Percentiles rank a stretch among this genome's conserved stretches.
These are phyloP conservation scores for Clepsis dumicolana DNA, from an alignment of 2,888 invertebrate genomes.

Conservation along the genomic window DNA sequence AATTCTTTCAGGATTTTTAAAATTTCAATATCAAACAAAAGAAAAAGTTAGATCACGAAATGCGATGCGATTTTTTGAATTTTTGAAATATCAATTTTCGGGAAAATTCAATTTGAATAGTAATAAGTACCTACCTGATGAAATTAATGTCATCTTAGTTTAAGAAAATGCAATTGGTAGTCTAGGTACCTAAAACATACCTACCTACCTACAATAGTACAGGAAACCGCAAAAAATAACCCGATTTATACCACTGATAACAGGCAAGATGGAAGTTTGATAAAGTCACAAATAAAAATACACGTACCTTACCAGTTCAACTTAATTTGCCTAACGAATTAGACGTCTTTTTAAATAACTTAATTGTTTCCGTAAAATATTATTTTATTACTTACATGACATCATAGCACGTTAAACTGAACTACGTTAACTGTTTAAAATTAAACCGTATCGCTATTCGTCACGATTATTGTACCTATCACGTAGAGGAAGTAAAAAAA, in stretches of 20 bases:
- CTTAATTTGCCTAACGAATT: not conserved
- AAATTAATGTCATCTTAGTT: not conserved
- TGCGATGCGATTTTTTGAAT: no score
- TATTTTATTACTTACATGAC: not conserved
- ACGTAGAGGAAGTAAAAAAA: slow-evolving; percentile 29
- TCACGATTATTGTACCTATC: slow-evolving; percentile 25
- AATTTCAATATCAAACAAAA: no score
- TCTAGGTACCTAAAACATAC: not conserved
- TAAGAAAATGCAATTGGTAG: not conserved
- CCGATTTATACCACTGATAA: slow-evolving; percentile 1
- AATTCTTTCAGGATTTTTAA: no score
- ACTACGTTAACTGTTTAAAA: slow-evolving; percentile 18
- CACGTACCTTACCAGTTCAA: not conserved
- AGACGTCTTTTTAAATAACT: not conserved
- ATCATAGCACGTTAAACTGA: not conserved
- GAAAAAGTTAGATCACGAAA: no score
- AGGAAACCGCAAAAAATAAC: not conserved
- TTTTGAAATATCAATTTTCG: no score
- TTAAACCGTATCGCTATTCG: slow-evolving; percentile 11
- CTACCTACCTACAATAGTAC: not conserved
- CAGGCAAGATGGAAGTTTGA: not conserved
- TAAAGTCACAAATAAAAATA: not conserved
- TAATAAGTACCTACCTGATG: no score
- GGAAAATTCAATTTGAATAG: no score
- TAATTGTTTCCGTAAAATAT: not conserved